A percentile compares a stretch with the other conserved stretches of the same genome.
Conservation (phyloP, 2,797 vertebrate genomes). For the Merluccius polli region DNA sequence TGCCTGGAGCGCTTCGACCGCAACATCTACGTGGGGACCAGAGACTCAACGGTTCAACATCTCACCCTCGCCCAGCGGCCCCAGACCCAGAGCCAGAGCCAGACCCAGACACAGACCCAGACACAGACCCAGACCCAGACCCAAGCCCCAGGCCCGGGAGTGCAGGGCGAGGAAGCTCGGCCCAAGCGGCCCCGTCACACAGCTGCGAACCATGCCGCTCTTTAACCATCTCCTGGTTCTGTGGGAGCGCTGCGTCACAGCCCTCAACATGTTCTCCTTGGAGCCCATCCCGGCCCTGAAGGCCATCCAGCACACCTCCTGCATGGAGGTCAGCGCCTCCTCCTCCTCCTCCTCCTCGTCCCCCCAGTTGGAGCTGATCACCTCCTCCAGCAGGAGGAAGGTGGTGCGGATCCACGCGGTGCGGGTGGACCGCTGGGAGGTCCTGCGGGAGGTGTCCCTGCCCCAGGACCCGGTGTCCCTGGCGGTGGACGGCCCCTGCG, state of each 20-base stretch:
- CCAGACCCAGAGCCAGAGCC: conserved; percentile 8
- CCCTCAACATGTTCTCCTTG: conserved; percentile 71
- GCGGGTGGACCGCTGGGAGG: conserved; percentile 65
- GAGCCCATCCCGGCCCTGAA: conserved; percentile 58
- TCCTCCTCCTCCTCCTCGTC: not conserved
- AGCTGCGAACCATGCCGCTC: conserved; percentile 60
- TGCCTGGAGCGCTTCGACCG: conserved; percentile 60
- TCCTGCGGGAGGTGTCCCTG: conserved; percentile 57
- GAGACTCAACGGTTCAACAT: conserved; percentile 59
- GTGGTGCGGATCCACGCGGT: conserved; percentile 56
- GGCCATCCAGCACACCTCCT: conserved; percentile 63
- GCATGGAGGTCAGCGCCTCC: conserved; percentile 42
- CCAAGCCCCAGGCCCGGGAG: conserved; percentile 37
- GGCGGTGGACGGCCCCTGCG: conserved; percentile 48
- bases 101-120: conserved; percentile 18
- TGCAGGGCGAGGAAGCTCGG: conserved; percentile 62
- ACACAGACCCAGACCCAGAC: conserved; percentile 19
- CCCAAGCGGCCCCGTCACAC: conserved; percentile 48
- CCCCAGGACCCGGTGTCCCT: conserved; percentile 58
- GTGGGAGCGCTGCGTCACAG: conserved; percentile 59
- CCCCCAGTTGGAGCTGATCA: conserved; percentile 52
- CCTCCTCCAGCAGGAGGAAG: conserved; percentile 58
- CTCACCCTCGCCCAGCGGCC: conserved; percentile 43
- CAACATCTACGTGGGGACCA: conserved; percentile 65
- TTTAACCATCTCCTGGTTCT: conserved; percentile 70